Evolutionary conservation across 2,797 vertebrate genomes (phyloP).

Genomic region (Eleutherodactylus coqui): DNA sequence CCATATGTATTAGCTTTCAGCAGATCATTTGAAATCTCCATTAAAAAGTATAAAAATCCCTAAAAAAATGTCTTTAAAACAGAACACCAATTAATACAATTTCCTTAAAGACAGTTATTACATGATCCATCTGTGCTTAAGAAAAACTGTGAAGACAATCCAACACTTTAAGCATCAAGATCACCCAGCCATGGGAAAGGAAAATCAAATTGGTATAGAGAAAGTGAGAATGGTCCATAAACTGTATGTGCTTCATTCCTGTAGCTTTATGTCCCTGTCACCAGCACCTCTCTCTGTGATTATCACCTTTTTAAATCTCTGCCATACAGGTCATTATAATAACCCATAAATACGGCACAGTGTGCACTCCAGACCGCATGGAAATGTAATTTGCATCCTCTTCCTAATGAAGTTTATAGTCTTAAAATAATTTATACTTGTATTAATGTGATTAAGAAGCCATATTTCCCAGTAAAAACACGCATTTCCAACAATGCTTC

Average conservation of each 20-base stretch:
- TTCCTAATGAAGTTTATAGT: conserved; percentile 36
- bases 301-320: conserved; percentile 55
- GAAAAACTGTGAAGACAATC: neutral
- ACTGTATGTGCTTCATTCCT: neutral
- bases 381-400: conserved; percentile 22
- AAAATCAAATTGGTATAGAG: neutral
- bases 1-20: no score
- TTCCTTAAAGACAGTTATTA: neutral
- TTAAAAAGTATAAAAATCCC: no score
- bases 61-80: no score
- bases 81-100: neutral
- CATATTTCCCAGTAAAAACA: conserved; percentile 30
- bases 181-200: neutral
- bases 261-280: conserved; percentile 41
- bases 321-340: conserved; percentile 24
- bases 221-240: conserved; percentile 6
- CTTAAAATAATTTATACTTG: conserved; percentile 13
- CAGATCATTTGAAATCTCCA: no score
- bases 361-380: neutral
- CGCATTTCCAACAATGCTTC: conserved; percentile 1
- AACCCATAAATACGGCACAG: conserved; percentile 26
- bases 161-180: neutral
- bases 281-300: conserved; percentile 40
- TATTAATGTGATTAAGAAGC: conserved; percentile 31
- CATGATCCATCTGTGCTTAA: neutral